Evolutionary conservation across 2,113 vertebrate genomes (phyloP).

Genomic region (Pseudois nayaur): DNA sequence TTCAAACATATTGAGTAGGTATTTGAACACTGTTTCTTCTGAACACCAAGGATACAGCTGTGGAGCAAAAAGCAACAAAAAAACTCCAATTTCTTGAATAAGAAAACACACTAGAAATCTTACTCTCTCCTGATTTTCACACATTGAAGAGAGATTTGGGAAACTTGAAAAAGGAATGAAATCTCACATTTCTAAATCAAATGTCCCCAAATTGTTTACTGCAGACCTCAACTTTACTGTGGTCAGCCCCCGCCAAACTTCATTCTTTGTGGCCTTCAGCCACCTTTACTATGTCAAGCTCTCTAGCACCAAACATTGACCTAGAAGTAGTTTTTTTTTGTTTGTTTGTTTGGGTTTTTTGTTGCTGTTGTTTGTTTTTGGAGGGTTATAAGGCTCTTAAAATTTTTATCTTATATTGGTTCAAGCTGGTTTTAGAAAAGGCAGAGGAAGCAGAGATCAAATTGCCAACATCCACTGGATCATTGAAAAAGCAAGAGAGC

Average conservation of each 20-base stretch:
- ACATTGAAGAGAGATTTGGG: not conserved
- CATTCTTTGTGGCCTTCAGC: not conserved
- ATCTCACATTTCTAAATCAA: not conserved
- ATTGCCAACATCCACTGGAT: too few species aligned
- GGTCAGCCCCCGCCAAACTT: not conserved
- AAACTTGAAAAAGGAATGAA: not conserved
- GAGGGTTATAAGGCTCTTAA: not conserved
- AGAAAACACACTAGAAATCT: not conserved
- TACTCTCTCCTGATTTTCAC: not conserved
- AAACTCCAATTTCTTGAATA: not conserved
- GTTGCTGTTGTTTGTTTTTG: not conserved
- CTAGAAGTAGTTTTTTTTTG: not conserved
- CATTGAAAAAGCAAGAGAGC: too few species aligned
- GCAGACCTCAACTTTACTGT: not conserved
- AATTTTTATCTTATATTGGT: too few species aligned
- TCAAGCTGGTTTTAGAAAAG: too few species aligned
- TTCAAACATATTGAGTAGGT: not conserved
- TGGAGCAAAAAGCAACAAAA: not conserved
- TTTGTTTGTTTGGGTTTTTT: not conserved
- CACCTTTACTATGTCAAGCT: not conserved
- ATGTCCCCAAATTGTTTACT: not conserved
- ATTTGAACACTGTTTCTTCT: not conserved
- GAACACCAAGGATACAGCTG: not conserved
- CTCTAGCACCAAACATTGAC: not conserved
- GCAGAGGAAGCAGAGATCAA: too few species aligned